phyloP scores from a whole-genome alignment of 1,140 invertebrate genomes.

The Calycopis cecrops region DNA sequence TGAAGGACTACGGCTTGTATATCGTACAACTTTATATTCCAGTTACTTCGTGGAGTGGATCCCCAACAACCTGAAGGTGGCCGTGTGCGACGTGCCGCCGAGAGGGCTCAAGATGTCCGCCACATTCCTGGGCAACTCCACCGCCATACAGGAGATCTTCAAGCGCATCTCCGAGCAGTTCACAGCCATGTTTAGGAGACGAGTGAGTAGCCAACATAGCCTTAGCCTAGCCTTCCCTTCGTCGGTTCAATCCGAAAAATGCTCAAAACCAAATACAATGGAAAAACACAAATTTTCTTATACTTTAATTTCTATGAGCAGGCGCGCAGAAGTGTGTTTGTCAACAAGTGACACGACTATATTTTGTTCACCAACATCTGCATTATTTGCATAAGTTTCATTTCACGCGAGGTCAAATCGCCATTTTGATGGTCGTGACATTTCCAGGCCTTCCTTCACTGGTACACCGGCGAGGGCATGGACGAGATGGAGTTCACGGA shows the following conservation, averaged over 20 bases:
- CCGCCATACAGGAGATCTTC: slow-evolving; percentile 82
- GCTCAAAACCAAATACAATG: too few relatives aligned
- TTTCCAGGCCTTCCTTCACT: slow-evolving; percentile 75
- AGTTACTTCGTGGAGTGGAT: slow-evolving; percentile 88
- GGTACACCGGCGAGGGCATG: slow-evolving; percentile 77
- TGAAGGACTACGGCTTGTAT: too few relatives aligned
- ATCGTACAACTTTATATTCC: not conserved
- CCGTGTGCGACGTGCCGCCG: slow-evolving; percentile 83
- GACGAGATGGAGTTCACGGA: slow-evolving; percentile 87
- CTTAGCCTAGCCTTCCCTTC: too few relatives aligned
- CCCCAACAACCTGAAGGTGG: slow-evolving; percentile 86
- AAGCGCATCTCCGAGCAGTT: slow-evolving; percentile 77
- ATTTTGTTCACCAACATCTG: too few relatives aligned
- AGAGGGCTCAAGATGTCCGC: slow-evolving; percentile 82
- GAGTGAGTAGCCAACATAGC: slow-evolving; percentile 68
- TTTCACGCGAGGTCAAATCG: not conserved
- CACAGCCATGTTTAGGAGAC: slow-evolving; percentile 87
- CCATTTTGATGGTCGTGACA: not conserved
- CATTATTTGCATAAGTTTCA: too few relatives aligned
- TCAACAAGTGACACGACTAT: too few relatives aligned
- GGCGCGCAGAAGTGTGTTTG: too few relatives aligned
- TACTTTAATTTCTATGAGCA: too few relatives aligned
- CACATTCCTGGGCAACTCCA: slow-evolving; percentile 82
- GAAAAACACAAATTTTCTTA: too few relatives aligned
- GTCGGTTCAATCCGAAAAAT: too few relatives aligned